Base-by-base conservation (phyloP, 2,113 vertebrate species). In the Chaetorhynchus papuensis region DNA sequence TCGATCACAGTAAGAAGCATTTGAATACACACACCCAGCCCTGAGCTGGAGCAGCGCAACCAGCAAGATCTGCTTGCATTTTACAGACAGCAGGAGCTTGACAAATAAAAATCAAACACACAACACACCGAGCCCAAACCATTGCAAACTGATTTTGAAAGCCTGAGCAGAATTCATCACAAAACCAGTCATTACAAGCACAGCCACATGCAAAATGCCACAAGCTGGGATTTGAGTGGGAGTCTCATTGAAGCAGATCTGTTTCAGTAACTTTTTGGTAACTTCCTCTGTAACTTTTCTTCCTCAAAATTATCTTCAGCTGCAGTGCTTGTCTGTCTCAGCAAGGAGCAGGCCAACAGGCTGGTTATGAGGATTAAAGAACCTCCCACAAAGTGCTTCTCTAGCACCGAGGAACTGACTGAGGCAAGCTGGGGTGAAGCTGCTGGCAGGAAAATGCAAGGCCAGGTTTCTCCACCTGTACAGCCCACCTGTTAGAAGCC, bases 381-480 rank as follows among this genome's bases (percentile, higher is more conserved):
- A 49, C 10, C 9, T 74, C 42, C 27, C 21, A 23, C 2, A 3
- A 66, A 80, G 27, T 3, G 5, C 4, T 39, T 77, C 68, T 61
- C 33, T 16, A 26, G 39, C 37, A 37, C 27, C 0, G 1, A 68
- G 52, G 24, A 61, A 35, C 8, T 15, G 19, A 15, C 11, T 23
- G 53, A 60, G 39, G 33, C 33, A 28, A 64, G 27, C 1, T 57
- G 69, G n/a, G 33, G 12, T 12, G 19, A 57, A 44, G 37, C 11
- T 15, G 6, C 3, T 33, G 15, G 19, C 1, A 1, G 41, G 20
- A 19, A 84, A 84, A 77, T 3, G 18, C 41, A 3, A 2, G 7
- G 45, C 26, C 45, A 35, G 45, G 19, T 26, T 11, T 78, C 45
- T n/a, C 53, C 33, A n/a, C 21, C 79, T n/a, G 10, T 8, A n/a